Conservation (phyloP, 2,888 invertebrate species). For the Ptychoptera albimana region DNA sequence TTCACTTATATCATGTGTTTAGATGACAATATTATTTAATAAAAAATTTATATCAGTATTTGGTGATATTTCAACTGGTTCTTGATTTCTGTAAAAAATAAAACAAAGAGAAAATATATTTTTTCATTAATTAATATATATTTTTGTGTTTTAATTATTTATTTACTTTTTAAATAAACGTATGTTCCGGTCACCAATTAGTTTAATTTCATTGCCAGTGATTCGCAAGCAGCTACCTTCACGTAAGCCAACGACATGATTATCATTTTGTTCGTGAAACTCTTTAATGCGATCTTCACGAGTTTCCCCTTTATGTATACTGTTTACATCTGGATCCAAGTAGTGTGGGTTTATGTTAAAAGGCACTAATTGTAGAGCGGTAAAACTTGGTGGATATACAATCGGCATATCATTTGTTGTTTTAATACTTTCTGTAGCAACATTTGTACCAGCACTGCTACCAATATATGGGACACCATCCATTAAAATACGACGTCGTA, state of each 20-base stretch:
- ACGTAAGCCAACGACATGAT: constrained; percentile 50
- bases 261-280: constrained; percentile 42
- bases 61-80: constrained; percentile 7
- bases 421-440: constrained; percentile 60
- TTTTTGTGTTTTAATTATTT: constrained; percentile 5
- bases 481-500: constrained; percentile 42
- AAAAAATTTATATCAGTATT: constrained; percentile 11
- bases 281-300: constrained; percentile 55
- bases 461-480: constrained; percentile 58
- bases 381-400: constrained; percentile 55
- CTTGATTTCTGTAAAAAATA: constrained; percentile 8
- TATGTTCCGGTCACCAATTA: constrained; percentile 47
- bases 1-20: too few species aligned
- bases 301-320: constrained; percentile 61
- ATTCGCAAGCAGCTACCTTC: constrained; percentile 54
- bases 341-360: constrained; percentile 82
- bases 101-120: too few species aligned
- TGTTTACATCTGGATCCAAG: constrained; percentile 40
- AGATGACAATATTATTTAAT: constrained; percentile 4
- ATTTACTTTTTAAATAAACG: constrained; percentile 49
- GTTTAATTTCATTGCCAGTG: constrained; percentile 36
- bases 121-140: constrained; percentile 1
- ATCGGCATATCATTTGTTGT: constrained; percentile 87
- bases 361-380: constrained; percentile 54
- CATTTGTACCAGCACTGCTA: constrained; percentile 70